Evolutionary conservation across 2,888 invertebrate species (phyloP), one percentile per base, ranked within the genome.

Genomic region (Melinaea marsaeus): DNA sequence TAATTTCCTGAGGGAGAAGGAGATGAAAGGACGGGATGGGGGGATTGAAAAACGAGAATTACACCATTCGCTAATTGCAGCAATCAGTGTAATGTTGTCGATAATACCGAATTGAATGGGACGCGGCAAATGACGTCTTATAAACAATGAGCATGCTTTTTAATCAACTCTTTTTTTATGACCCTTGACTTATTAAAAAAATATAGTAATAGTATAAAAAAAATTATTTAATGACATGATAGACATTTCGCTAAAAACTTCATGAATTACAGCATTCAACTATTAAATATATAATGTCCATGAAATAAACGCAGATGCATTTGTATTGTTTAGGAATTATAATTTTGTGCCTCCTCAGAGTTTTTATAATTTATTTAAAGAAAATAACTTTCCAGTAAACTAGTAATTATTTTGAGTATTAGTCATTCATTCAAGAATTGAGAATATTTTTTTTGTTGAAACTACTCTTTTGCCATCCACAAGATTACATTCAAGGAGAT

Each of bases 61-160:
- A 88, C 88, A 86, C 86, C 88, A 88, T 86, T 85, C 88, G 80
- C 88, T 90, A 90, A 90, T 90, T 90, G 86, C 87, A 81, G 88
- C 88, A 89, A 90, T 90, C 88, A 88, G 84, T 88, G 85, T 88
- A 88, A 90, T 90, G 88, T 89, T 88, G 87, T 88, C 87, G 85
- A 80, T 85, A 81, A 83, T 83, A 81, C 83, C 79, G 77, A 81
- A 83, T 81, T 81, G 79, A 81, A 80, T 80, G 75, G 75, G 78
- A 80, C 75, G 77, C 77, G 74, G 79, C 81, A 79, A 79, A 80
- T 80, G 81, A 79, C 75, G 78, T 71, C 79, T 79, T 80, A 82
- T 82, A 83, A 84, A 84, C 80, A 80, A 75, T 76, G 71, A 75
- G 61, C 62, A 63, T 67, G 61, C 67, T 22, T 65, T 71, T 72